These are phyloP conservation scores for Chlamydotis undulata DNA, from an alignment of 2,113 vertebrate genomes.

Conservation along the genomic window DNA sequence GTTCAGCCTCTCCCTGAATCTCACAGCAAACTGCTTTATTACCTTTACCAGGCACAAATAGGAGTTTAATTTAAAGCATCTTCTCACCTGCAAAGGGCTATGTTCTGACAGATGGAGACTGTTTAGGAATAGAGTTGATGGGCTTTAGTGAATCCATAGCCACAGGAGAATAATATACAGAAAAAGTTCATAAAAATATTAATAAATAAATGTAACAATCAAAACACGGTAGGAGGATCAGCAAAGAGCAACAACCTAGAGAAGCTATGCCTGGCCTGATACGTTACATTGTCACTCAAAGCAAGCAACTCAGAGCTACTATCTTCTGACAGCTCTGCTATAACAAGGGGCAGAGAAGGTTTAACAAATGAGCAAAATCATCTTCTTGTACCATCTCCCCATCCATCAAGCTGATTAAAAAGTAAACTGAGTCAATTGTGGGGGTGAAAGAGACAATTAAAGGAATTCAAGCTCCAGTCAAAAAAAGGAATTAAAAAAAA, in stretches of 20 bases:
- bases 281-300: neutral
- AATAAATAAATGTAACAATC: neutral
- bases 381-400: neutral
- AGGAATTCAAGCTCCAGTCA: neutral
- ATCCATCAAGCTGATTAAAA: neutral
- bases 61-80: neutral
- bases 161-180: neutral
- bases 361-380: neutral
- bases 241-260: neutral
- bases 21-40: neutral
- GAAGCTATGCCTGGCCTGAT: neutral
- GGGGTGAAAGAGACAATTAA: neutral
- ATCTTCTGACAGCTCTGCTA: neutral
- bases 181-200: neutral
- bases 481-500: neutral
- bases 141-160: neutral
- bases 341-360: neutral
- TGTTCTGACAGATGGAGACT: neutral
- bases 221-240: neutral
- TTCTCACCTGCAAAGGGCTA: neutral
- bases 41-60: neutral
- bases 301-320: neutral
- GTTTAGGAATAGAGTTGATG: neutral
- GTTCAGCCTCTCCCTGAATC: neutral
- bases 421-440: neutral